Percentiles rank a stretch among this genome's conserved stretches.
phyloP scores from a whole-genome alignment of 1,140 invertebrate species.

The Cherax destructor region DNA sequence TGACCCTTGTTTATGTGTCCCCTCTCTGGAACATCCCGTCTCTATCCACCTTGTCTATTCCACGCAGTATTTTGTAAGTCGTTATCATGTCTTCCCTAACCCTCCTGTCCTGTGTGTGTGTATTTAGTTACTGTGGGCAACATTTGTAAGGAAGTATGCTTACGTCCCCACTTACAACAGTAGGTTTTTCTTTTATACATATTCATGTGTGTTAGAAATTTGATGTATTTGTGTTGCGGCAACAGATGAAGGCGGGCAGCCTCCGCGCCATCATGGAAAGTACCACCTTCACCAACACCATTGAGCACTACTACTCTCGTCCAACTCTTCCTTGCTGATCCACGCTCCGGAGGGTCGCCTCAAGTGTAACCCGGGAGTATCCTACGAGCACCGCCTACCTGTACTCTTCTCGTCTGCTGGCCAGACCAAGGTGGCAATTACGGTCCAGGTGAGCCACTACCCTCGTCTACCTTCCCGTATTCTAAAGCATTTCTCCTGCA shows the following conservation, averaged over 20 bases:
- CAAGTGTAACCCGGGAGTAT: background rate
- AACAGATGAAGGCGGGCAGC: background rate
- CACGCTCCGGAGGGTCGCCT: background rate
- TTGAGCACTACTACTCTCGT: slow-evolving; percentile 13
- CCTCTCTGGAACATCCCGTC: no score
- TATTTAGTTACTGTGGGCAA: no score
- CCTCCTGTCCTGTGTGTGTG: no score
- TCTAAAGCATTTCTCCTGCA: background rate
- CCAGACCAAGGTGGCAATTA: background rate
- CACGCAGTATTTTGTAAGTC: no score
- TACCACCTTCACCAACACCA: background rate
- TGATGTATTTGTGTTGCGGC: no score
- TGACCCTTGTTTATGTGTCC: no score
- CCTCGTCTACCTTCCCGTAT: background rate
- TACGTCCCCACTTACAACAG: no score
- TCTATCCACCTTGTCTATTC: no score
- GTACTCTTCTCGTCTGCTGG: background rate
- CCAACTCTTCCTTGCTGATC: slow-evolving; percentile 27
- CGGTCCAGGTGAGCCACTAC: background rate
- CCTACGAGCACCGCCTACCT: background rate
- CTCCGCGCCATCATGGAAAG: background rate
- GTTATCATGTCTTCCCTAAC: no score
- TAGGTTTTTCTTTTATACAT: no score
- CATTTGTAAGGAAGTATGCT: no score
- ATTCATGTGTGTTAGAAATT: no score